phyloP scores from a whole-genome alignment of 2,797 vertebrate genomes.

The Malurus leucopterus region DNA sequence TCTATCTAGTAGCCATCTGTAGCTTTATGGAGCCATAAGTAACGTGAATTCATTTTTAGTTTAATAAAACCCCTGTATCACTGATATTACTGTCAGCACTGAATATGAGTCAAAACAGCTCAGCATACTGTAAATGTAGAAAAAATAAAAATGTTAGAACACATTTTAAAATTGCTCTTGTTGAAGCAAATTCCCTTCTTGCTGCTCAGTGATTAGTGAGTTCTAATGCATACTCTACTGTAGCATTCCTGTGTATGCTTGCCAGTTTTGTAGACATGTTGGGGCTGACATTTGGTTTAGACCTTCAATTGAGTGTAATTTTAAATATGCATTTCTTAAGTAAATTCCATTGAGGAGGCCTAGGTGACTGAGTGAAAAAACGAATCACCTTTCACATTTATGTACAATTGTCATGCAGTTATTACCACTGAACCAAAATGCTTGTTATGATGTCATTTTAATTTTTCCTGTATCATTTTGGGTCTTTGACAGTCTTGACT shows the following conservation, averaged over 20 bases:
- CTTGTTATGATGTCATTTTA: neutral
- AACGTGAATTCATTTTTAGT: conserved; percentile 11
- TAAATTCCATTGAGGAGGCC: conserved; percentile 45
- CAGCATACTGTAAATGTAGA: neutral
- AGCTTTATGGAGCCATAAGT: conserved; percentile 30
- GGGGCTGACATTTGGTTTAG: conserved; percentile 39
- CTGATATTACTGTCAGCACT: conserved; percentile 20
- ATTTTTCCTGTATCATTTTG: conserved; percentile 35
- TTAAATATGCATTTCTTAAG: conserved; percentile 18
- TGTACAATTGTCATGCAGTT: conserved; percentile 12
- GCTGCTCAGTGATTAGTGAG: conserved; percentile 1
- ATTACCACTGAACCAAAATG: conserved; percentile 34
- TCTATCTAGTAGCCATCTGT: neutral
- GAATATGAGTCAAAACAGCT: neutral
- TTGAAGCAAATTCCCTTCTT: neutral
- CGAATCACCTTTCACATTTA: conserved; percentile 26
- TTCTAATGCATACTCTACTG: neutral
- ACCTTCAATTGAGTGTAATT: neutral
- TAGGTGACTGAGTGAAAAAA: conserved; percentile 66
- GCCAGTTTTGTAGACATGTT: neutral
- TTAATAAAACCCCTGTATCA: conserved; percentile 1
- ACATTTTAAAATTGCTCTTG: neutral
- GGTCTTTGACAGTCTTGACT: conserved; percentile 5
- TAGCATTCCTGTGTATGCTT: neutral
- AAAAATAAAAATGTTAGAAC: neutral